Conservation (phyloP, 2,797 vertebrate genomes). For the Hafferia zeledoni region DNA sequence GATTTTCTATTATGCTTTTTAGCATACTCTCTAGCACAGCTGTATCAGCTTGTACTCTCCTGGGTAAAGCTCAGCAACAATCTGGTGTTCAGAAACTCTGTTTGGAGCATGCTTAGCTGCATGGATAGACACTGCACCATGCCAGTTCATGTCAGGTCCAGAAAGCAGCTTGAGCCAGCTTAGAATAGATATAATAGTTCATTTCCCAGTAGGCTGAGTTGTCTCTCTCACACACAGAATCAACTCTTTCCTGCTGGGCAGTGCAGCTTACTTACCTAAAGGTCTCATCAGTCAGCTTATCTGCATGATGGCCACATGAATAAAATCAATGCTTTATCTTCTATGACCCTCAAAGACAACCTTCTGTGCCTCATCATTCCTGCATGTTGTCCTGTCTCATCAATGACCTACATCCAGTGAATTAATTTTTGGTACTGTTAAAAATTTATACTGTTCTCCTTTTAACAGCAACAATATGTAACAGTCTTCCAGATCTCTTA, state of each 20-base stretch:
- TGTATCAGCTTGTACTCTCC: neutral
- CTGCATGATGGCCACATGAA: neutral
- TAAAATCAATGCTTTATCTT: neutral
- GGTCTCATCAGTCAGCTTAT: neutral
- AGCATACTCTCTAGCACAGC: neutral
- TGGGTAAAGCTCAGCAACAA: neutral
- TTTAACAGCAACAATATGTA: neutral
- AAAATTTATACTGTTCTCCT: neutral
- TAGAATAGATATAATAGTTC: neutral
- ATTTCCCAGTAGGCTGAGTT: neutral
- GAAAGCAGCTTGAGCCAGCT: neutral
- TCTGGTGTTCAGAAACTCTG: neutral
- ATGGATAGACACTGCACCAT: neutral
- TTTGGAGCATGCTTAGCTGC: neutral
- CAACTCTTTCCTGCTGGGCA: neutral
- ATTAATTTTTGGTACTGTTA: neutral
- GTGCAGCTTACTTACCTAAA: neutral
- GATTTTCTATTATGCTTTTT: neutral
- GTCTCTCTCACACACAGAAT: neutral
- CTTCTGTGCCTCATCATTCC: neutral
- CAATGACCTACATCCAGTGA: neutral
- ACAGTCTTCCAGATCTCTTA: neutral
- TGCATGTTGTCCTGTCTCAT: neutral
- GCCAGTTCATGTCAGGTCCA: neutral
- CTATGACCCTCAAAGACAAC: neutral